These are phyloP conservation scores for Rhinolophus sinicus DNA, from an alignment of 2,113 vertebrate genomes.

Conservation along the genomic window DNA sequence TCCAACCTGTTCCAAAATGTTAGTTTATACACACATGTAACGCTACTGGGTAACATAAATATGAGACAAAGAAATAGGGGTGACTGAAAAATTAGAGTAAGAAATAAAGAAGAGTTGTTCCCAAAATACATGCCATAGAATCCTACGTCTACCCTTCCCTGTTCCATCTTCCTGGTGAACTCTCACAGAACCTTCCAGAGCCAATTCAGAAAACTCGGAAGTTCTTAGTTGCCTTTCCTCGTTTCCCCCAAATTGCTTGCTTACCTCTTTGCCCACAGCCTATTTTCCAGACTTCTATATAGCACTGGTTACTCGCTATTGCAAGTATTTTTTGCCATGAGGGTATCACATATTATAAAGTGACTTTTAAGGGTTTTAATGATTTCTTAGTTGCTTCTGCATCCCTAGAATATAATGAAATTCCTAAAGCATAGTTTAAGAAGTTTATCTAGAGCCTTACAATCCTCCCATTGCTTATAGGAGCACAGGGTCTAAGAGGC, in stretches of 20 bases:
- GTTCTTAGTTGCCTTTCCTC: neutral
- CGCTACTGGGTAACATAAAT: neutral
- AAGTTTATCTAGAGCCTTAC: neutral
- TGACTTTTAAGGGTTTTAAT: neutral
- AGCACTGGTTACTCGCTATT: too few relatives aligned
- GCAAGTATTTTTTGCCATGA: neutral
- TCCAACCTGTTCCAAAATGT: neutral
- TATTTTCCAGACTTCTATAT: neutral
- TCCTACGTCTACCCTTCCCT: neutral
- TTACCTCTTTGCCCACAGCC: neutral
- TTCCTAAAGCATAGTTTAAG: neutral
- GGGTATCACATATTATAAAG: neutral
- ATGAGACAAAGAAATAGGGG: neutral
- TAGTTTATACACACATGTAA: neutral
- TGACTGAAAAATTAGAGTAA: conserved; percentile 7
- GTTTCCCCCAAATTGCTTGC: accelerated
- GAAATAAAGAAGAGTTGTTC: neutral
- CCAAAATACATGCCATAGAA: neutral
- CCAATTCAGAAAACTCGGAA: neutral
- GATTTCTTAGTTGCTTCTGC: neutral
- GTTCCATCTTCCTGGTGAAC: neutral
- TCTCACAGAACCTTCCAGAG: neutral
- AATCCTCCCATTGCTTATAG: neutral
- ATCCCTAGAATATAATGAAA: neutral
- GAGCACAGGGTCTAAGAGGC: neutral